Evolutionary conservation across 2,888 invertebrate genomes (phyloP).

Genomic region (Lamellibrachia satsuma): DNA sequence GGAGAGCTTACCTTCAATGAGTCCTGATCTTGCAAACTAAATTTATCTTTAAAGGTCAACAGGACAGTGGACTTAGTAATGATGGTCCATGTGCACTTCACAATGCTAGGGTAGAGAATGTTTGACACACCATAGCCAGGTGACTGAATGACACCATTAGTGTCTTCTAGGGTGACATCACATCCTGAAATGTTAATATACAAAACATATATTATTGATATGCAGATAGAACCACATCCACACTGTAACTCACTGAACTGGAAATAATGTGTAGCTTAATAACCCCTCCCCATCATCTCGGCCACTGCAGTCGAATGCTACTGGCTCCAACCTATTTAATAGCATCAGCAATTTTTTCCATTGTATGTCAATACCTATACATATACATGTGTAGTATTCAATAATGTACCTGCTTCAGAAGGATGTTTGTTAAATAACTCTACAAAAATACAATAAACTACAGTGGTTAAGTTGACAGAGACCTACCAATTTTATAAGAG

Average conservation of each 20-base stretch:
- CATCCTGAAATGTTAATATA: not conserved
- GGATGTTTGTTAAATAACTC: no score
- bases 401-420: not conserved
- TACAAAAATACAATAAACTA: not conserved
- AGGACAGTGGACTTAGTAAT: not conserved
- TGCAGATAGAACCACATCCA: not conserved
- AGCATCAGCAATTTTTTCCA: no score
- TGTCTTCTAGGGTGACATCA: not conserved
- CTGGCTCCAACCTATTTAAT: no score
- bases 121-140: slow-evolving; percentile 9
- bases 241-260: no score
- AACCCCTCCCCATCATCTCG: no score
- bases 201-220: not conserved
- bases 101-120: not conserved
- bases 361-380: no score
- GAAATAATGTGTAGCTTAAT: no score
- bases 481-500: not conserved
- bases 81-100: not conserved
- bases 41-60: not conserved
- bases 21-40: not conserved
- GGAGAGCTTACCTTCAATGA: not conserved
- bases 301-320: no score
- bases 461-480: not conserved
- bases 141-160: slow-evolving; percentile 3
- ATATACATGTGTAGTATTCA: not conserved